Conservation (phyloP, 2,797 vertebrate species). For the Xenopus petersii region DNA sequence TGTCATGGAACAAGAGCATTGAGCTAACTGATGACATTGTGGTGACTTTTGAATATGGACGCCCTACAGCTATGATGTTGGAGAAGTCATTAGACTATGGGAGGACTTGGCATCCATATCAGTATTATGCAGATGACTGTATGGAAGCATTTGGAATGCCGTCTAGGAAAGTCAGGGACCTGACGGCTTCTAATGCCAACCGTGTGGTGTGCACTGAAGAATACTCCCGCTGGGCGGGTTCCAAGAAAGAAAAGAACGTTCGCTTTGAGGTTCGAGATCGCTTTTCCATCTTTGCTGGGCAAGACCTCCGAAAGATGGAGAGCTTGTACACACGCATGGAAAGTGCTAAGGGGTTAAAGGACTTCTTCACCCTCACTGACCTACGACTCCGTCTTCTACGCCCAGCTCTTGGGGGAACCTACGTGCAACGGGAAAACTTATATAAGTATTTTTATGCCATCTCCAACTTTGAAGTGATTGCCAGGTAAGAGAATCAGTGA, state of each 20-base stretch:
- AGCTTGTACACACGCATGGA: constrained; percentile 90
- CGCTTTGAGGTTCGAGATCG: constrained; percentile 88
- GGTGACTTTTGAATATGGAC: constrained; percentile 93
- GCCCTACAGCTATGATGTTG: constrained; percentile 90
- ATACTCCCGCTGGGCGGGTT: constrained; percentile 94
- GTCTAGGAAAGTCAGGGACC: constrained; percentile 78
- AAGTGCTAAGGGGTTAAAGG: constrained; percentile 90
- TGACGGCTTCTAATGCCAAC: constrained; percentile 81
- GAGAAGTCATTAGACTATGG: constrained; percentile 95
- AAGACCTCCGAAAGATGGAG: constrained; percentile 84
- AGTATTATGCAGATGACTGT: constrained; percentile 95
- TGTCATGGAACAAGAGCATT: constrained; percentile 95
- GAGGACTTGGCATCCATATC: constrained; percentile 93
- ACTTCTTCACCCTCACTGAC: constrained; percentile 95
- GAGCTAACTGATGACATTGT: constrained; percentile 90
- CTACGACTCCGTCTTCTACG: constrained; percentile 86
- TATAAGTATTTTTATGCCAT: constrained; percentile 98
- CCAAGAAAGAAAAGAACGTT: constrained; percentile 91
- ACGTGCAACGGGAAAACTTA: constrained; percentile 94
- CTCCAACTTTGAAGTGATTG: constrained; percentile 92
- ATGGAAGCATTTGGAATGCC: constrained; percentile 88
- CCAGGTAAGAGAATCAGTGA: constrained; percentile 75
- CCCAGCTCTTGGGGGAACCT: constrained; percentile 92
- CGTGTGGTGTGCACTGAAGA: constrained; percentile 94
- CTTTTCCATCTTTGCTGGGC: constrained; percentile 87